Percentiles rank a stretch among this genome's conserved stretches.
Evolutionary conservation across 2,797 vertebrate species (phyloP).

Genomic region (Furcifer pardalis): DNA sequence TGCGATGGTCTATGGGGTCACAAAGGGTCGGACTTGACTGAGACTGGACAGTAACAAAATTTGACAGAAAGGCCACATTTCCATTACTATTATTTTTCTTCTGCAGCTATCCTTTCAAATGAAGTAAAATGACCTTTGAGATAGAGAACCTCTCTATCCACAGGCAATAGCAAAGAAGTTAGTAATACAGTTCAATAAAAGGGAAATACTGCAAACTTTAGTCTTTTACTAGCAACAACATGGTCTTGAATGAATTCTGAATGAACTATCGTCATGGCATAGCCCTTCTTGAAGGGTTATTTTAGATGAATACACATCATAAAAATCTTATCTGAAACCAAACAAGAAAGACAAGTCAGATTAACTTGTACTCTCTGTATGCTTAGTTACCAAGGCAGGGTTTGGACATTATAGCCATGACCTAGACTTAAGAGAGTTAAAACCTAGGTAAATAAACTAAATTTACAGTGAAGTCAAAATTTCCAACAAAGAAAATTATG

Average conservation of each 20-base stretch:
- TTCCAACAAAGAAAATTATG: too few species aligned
- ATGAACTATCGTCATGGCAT: constrained; percentile 42
- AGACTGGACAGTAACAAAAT: not conserved
- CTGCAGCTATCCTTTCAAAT: not conserved
- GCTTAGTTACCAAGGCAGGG: too few species aligned
- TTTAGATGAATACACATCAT: constrained; percentile 50
- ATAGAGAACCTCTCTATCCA: not conserved
- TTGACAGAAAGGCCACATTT: not conserved
- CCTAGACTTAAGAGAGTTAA: too few species aligned
- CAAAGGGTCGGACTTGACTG: too few species aligned
- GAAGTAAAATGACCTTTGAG: not conserved
- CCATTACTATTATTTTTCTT: not conserved
- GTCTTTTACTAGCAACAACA: not conserved
- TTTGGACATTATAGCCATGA: too few species aligned
- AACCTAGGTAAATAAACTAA: too few species aligned
- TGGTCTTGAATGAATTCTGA: constrained; percentile 48
- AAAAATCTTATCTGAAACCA: constrained; percentile 49
- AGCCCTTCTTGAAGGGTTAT: constrained; percentile 49
- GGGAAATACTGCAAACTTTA: constrained; percentile 27
- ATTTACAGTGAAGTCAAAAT: too few species aligned
- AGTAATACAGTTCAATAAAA: constrained; percentile 16
- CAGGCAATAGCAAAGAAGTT: constrained; percentile 4
- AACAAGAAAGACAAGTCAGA: constrained; percentile 38
- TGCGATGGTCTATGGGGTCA: too few species aligned
- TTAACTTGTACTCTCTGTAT: not conserved